Base-by-base conservation (phyloP, 2,888 invertebrate genomes). In the Drosophila aldrichi region DNA sequence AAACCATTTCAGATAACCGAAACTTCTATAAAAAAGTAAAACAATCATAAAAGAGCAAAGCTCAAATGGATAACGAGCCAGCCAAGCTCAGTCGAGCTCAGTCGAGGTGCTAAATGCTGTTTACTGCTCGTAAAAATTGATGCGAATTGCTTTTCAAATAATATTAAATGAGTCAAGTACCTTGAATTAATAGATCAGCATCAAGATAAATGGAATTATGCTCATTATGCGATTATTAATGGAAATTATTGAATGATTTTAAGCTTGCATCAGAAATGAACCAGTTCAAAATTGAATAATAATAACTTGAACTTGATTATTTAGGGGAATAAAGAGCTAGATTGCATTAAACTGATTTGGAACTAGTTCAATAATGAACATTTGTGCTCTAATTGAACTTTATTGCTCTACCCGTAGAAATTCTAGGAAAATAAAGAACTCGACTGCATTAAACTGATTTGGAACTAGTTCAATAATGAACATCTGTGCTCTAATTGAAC, bases 91-190 rank as follows among this genome's bases (percentile, higher is more conserved):
- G n/a, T n/a, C n/a, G 12, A 43, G n/a, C 2, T 12, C 14, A 20
- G 16, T n/a, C 10, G 34, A 40, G 66, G 41, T 41, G 40, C 41
- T 67, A 69, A 67, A 69, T 32, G 58, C 34, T 20, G 48, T 69
- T 67, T 69, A 67, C 70, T 36, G 67, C 67, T 67, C 70, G 70
- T 67, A n/a, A 69, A 69, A 69, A 69, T 57, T 67, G 59, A 69
- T 69, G 54, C 54, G 25, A 54, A 54, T 25, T 18, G 38, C 54
- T 18, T 25, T 54, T 54, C 25, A 14, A 54, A 54, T 40, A 54
- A n/a, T 40, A 54, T 22, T 7, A 14, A 54, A 54, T 54, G 25
- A 18, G 49, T 18, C 4, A 20, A 49, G 49, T 20, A 14, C 32
- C 32, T 20, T 8, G 32, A 7, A 34, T 49, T 49, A 49, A 18